Evolutionary conservation across 2,113 vertebrate genomes (phyloP), one percentile per base, ranked within the genome.

Genomic region (Tetrax tetrax): DNA sequence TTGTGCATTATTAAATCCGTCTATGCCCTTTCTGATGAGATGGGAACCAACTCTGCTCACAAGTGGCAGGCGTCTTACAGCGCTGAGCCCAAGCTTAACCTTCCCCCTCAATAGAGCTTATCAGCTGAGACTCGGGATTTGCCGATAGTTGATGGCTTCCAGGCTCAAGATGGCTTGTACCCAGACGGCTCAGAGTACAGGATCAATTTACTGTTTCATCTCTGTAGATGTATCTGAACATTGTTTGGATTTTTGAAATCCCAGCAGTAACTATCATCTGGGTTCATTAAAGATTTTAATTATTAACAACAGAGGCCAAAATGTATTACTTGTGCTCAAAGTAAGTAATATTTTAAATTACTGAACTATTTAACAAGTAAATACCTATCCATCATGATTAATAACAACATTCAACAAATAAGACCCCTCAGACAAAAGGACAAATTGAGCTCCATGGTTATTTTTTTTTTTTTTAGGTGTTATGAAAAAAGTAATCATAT

Each of bases 401-500:
- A 88, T 81, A 28, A 35, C 72, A 60, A 76, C n/a, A 68, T 86
- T 78, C 83, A 81, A 74, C 25, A 38, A 63, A 18, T 25, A 3
- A 43, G 61, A 22, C 23, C 31, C 17, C 23, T 71, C 2, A 4
- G 50, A 74, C 21, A 70, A 70, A 94, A 83, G 68, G 69, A 78
- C 1, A 0, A 9, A 18, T 76, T 84, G 53, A 33, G 17, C 38
- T 90, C 38, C 80, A 84, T 78, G 53, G 65, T 89, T 60, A 25
- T 59, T 83, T 77, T 90, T 80, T 88, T 83, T 94, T 84, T 82
- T 95, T 93, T 84, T 68, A 84, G 31, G 33, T 47, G 9, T 84
- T 92, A 59, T 64, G 48, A 89, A 95, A 87, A 61, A 64, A 79
- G 63, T 21, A 90, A 96, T 92, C 83, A 27, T 83, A 56, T 94